These are phyloP conservation scores for Heterocephalus glaber DNA, from an alignment of 2,113 vertebrate genomes.

Conservation along the genomic window DNA sequence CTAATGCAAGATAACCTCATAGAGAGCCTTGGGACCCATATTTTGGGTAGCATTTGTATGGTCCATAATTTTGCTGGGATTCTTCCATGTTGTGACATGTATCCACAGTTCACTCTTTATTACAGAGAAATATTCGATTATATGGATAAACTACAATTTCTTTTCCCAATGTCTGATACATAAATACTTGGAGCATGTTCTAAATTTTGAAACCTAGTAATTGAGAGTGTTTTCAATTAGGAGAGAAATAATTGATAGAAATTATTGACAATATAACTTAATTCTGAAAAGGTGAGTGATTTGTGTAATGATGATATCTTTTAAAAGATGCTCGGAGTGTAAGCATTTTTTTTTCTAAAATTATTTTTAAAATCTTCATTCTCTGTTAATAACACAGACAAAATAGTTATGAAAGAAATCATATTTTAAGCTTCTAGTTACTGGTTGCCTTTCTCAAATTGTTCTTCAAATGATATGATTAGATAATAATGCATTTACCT, in stretches of 20 bases:
- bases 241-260: background rate
- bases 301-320: slow-evolving; percentile 1
- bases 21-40: background rate
- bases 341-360: slow-evolving; percentile 1
- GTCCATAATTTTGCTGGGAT: background rate
- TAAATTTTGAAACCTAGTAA: background rate
- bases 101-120: background rate
- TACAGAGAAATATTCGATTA: background rate
- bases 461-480: background rate
- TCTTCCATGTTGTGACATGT: background rate
- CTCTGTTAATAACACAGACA: background rate
- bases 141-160: background rate
- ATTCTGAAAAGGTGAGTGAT: slow-evolving; percentile 17
- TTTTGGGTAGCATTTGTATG: background rate
- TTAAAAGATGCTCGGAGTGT: background rate
- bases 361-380: background rate
- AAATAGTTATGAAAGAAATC: slow-evolving; percentile 20
- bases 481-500: background rate
- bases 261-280: background rate
- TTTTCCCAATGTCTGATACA: background rate
- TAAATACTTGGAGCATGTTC: background rate
- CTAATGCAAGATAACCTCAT: background rate
- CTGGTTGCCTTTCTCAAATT: background rate
- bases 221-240: slow-evolving; percentile 3
- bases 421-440: background rate